Evolutionary conservation across 2,797 vertebrate species (phyloP).

Genomic region (Cheirogaleus major): DNA sequence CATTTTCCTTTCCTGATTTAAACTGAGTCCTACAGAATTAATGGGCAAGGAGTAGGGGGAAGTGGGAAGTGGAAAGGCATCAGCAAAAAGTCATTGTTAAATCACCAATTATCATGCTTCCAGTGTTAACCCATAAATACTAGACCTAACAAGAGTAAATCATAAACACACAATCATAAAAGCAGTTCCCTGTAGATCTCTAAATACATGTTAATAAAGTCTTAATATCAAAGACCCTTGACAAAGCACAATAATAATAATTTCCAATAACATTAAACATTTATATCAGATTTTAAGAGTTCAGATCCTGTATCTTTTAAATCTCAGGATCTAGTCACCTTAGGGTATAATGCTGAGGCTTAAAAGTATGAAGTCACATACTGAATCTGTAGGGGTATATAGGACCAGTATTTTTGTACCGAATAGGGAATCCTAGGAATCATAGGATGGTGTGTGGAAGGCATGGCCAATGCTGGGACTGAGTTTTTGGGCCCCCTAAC

Average conservation of each 20-base stretch:
- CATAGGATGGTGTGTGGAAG: not conserved
- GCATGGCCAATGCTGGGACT: not conserved
- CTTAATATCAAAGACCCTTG: not conserved
- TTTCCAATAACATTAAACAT: constrained; percentile 8
- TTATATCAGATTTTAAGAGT: constrained; percentile 39
- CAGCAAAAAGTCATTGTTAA: not conserved
- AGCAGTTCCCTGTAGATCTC: not conserved
- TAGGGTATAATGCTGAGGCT: not conserved
- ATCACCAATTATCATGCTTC: not conserved
- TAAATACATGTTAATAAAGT: constrained; percentile 47
- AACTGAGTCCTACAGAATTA: constrained; percentile 22
- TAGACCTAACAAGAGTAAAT: constrained; percentile 3
- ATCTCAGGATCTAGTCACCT: not conserved
- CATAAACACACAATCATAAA: not conserved
- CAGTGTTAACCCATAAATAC: not conserved
- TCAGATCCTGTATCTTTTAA: not conserved
- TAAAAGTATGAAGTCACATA: not conserved
- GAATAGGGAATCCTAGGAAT: not conserved
- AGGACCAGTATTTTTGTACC: not conserved
- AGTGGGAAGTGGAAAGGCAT: not conserved
- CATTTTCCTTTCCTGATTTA: constrained; percentile 42
- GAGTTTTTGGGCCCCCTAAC: not conserved
- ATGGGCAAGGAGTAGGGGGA: not conserved
- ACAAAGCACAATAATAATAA: constrained; percentile 9
- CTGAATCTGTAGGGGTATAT: not conserved